Base-by-base conservation (phyloP, 2,113 vertebrate species). In the Sander lucioperca region DNA sequence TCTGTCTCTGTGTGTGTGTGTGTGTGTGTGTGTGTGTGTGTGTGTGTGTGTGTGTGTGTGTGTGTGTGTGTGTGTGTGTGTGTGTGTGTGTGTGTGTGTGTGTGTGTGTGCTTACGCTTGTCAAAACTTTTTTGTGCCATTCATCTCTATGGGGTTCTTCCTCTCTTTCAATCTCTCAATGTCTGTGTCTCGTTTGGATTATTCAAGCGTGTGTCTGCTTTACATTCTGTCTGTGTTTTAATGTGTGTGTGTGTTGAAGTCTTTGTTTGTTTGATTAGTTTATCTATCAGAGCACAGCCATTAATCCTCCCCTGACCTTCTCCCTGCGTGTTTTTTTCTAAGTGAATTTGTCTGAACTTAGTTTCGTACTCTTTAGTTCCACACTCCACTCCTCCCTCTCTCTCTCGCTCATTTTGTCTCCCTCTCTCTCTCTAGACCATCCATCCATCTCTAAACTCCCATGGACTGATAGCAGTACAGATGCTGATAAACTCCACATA, bases 241-340 rank as follows among this genome's bases (percentile, higher is more conserved):
- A 88, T 86, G 77, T 67, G 87, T 61, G 69, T 57, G 86, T 64
- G 54, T 83, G 84, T 83, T 57, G 67, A 87, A 90, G 84, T 90
- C 82, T 82, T 89, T 90, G 83, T 92, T 92, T 94, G 88, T 93
- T 93, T 92, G 89, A 92, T 92, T 92, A 88, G 86, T 91, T 91
- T 92, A 93, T 94, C 93, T 93, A 90, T 90, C 89, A 84, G 92
- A 85, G 81, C 88, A 72, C 90, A 94, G 93, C 85, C 89, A 92
- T 91, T 94, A 93, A 94, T 94, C 92, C 93, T 90, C 83, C 43
- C 67, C 71, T 91, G 93, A 93, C 93, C 91, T 94, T 94, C 90
- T 86, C 77, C 73, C 66, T 79, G 75, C 83, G 19, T 45, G 23
- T 21, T 30, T 59, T 59, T 89, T 79, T 82, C 33, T 68, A 39